phyloP scores from a whole-genome alignment of 2,888 invertebrate species.

The Erannis defoliaria region DNA sequence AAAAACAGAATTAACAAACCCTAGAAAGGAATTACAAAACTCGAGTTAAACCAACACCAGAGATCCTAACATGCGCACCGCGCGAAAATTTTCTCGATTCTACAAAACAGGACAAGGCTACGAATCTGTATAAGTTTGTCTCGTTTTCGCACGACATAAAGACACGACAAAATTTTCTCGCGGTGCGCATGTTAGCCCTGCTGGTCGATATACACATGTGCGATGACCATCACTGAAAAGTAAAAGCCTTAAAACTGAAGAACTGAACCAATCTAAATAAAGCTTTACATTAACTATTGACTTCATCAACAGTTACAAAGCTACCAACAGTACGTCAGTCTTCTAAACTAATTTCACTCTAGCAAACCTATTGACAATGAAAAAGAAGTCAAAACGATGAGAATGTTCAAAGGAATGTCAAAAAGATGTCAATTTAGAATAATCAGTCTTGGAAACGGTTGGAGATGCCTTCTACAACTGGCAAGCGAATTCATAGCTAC shows the following conservation, averaged over 20 bases:
- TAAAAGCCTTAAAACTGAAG: slow-evolving; percentile 34
- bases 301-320: slow-evolving; percentile 77
- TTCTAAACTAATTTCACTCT: slow-evolving; percentile 63
- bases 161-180: too few species aligned
- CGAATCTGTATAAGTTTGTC: too few species aligned
- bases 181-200: too few species aligned
- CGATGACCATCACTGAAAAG: slow-evolving; percentile 20
- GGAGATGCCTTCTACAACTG: slow-evolving; percentile 57
- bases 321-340: slow-evolving; percentile 68
- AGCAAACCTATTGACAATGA: slow-evolving; percentile 59
- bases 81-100: too few species aligned
- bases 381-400: slow-evolving; percentile 48
- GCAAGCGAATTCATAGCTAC: slow-evolving; percentile 50
- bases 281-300: slow-evolving; percentile 76
- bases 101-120: too few species aligned
- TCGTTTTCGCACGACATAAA: too few species aligned
- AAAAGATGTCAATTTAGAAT: slow-evolving; percentile 78
- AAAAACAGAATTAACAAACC: neutral
- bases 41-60: neutral
- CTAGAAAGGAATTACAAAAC: neutral
- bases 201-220: too few species aligned
- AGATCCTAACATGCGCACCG: too few species aligned
- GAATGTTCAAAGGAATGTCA: slow-evolving; percentile 75
- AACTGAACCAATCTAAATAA: slow-evolving; percentile 51
- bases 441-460: slow-evolving; percentile 84